Base-by-base conservation (phyloP, 2,797 vertebrate genomes). In the Epinephelus malabaricus region DNA sequence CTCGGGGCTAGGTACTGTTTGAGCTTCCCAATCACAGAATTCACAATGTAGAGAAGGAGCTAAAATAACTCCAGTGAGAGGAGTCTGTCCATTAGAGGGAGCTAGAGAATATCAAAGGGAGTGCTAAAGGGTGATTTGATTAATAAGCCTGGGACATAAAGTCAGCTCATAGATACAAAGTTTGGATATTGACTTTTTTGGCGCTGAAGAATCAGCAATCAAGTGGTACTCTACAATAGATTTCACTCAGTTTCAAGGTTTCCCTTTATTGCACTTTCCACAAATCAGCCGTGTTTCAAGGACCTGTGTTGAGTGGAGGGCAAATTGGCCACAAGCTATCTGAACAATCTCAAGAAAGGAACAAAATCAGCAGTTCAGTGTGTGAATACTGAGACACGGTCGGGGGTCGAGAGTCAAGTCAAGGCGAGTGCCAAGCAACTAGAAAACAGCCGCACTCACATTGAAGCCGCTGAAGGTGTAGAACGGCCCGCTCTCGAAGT, bases 391-490 rank as follows among this genome's bases (percentile, higher is more conserved):
- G 27, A 34, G 46, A 43, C 12, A 9, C 14, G 11, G 45, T 21
- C 17, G 4, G 55, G 68, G 19, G 46, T 55, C 13, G 30, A 60
- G 64, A 15, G 46, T 50, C 13, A 25, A 69, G 23, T 51, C 12
- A 51, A 64, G 62, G 60, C 3, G 2, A 23, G 45, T 27, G 66
- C 50, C 51, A 19, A 55, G 50, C 43, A 60, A 12, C 45, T 5
- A 55, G 18, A 53, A 56, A 68, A 34, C 27, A 12, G 61, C 23
- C 8, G 1, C 43, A 90, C 95, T 92, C 66, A 96, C 95, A 56
- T 76, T 84, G 68, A 94, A 95, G 73, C 95, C 95, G 0, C 76
- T 83, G 83, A 96, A 96, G 27, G 75, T 93, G 88, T 95, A 95
- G 74, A 94, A 95, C 0, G 61, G 69, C 0, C 58, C 85, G 0